A percentile compares a stretch with the other conserved stretches of the same genome.
Conservation (phyloP, 2,888 invertebrate species). For the Opisthograptis luteolata region DNA sequence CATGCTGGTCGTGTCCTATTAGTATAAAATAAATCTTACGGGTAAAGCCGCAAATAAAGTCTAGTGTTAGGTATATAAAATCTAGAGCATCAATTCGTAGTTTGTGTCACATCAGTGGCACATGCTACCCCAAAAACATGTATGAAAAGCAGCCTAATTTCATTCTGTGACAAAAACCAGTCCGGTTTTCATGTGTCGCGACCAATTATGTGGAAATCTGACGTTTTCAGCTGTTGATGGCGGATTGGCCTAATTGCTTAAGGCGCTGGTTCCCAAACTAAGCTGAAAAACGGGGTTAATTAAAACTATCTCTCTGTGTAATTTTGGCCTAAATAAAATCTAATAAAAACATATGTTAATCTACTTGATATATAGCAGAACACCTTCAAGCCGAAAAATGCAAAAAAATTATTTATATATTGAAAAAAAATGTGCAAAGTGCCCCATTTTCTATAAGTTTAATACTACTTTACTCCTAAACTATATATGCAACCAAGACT, state of each 20-base stretch:
- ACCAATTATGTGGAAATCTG: conserved; percentile 24
- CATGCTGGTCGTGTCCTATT: too few species aligned
- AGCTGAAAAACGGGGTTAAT: too few species aligned
- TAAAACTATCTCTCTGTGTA: too few species aligned
- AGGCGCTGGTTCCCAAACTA: not conserved
- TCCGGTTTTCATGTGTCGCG: conserved; percentile 27
- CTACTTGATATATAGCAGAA: too few species aligned
- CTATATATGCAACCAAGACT: too few species aligned
- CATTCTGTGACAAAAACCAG: conserved; percentile 25
- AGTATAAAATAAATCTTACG: not conserved
- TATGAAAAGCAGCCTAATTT: conserved; percentile 7
- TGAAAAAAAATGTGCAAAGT: too few species aligned
- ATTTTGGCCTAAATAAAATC: too few species aligned
- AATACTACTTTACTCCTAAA: too few species aligned
- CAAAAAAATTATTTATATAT: too few species aligned
- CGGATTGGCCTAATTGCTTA: conserved; percentile 11
- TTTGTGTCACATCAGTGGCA: conserved; percentile 9
- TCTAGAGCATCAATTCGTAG: conserved; percentile 1
- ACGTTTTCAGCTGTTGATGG: conserved; percentile 9
- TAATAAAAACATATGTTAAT: too few species aligned
- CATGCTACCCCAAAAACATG: conserved; percentile 12
- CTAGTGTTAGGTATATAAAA: not conserved
- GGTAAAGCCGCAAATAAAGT: not conserved
- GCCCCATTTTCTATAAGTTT: too few species aligned
- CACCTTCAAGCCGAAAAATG: too few species aligned